Percentiles rank a stretch among this genome's conserved stretches.
Evolutionary conservation across 2,797 vertebrate genomes (phyloP).

Genomic region (Craterocephalus amniculus): DNA sequence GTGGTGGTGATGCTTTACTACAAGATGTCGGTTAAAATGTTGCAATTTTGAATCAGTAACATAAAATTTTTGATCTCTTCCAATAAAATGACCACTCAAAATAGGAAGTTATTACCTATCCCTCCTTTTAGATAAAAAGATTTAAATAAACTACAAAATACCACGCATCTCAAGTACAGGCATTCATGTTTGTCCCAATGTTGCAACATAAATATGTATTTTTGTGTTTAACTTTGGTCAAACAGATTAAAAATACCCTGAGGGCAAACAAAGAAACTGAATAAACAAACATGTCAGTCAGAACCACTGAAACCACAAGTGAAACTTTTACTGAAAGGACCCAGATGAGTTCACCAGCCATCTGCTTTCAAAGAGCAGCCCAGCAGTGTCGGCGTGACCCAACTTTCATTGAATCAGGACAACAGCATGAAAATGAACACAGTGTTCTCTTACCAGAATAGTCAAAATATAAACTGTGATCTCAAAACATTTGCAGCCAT

Average conservation of each 20-base stretch:
- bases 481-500: slow-evolving; percentile 28
- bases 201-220: neutral
- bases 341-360: neutral
- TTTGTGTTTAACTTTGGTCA: neutral
- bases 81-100: too few relatives aligned
- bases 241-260: neutral
- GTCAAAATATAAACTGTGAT: slow-evolving; percentile 38
- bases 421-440: slow-evolving; percentile 8
- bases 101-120: too few relatives aligned
- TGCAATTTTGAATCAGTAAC: too few relatives aligned
- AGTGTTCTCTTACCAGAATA: slow-evolving; percentile 9
- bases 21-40: neutral
- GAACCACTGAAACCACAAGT: neutral
- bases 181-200: neutral
- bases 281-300: neutral
- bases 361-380: neutral
- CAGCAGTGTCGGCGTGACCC: neutral
- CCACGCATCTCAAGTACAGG: neutral
- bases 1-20: neutral
- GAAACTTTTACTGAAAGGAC: neutral
- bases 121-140: too few relatives aligned
- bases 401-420: slow-evolving; percentile 15
- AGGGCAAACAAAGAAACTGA: neutral
- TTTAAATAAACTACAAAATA: neutral
- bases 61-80: too few relatives aligned